Percentiles rank a stretch among this genome's conserved stretches.
Conservation (phyloP, 2,888 invertebrate genomes). For the Ernsta delagoae region DNA sequence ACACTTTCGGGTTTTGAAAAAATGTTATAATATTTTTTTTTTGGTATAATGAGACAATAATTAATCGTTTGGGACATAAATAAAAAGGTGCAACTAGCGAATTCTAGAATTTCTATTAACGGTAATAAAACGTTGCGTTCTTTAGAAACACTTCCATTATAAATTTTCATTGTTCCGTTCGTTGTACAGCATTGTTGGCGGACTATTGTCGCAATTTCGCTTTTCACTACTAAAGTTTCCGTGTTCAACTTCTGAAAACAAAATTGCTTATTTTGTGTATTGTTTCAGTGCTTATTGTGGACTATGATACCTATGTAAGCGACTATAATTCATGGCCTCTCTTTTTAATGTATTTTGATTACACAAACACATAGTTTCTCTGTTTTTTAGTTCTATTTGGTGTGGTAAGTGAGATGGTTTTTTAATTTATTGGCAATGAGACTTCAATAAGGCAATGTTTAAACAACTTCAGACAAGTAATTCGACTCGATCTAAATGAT, state of each 20-base stretch:
- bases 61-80: too few species aligned
- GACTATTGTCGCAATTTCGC: conserved; percentile 9
- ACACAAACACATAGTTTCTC: background rate
- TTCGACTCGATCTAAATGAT: too few species aligned
- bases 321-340: background rate
- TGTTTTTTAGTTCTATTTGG: too few species aligned
- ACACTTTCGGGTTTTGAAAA: too few species aligned
- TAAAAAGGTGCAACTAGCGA: too few species aligned
- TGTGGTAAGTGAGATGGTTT: too few species aligned
- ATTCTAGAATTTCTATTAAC: background rate
- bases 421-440: too few species aligned
- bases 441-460: too few species aligned
- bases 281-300: conserved; percentile 1
- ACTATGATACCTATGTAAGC: background rate
- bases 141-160: conserved; percentile 16
- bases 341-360: background rate
- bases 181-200: conserved; percentile 10
- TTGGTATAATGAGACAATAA: too few species aligned
- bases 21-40: too few species aligned
- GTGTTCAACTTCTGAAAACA: conserved; percentile 5
- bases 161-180: conserved; percentile 15
- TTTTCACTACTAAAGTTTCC: conserved; percentile 14
- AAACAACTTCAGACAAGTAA: too few species aligned
- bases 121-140: background rate
- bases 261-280: conserved; percentile 17